Evolutionary conservation across 2,888 invertebrate genomes (phyloP), one percentile per base, ranked within the genome.

Genomic region (Palloptera scutellata): DNA sequence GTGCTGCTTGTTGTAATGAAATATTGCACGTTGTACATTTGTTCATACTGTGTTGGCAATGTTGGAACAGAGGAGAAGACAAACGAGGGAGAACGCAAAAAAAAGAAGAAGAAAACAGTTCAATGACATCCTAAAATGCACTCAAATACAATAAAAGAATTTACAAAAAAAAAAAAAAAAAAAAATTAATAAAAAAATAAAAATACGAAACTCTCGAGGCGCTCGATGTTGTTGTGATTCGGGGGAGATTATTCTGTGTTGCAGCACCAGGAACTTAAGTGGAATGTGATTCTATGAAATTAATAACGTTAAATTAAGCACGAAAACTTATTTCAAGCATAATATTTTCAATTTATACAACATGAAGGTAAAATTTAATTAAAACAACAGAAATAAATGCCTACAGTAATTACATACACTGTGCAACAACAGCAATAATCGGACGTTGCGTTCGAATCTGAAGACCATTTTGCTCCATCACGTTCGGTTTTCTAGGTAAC

Each of bases 281-380:
- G 30, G 12, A 57, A 40, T 40, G 40, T n/a, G 57, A 57, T 20
- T 40, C 30, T n/a, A 40, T 59, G 68, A 69, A 70, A 74, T 74
- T 74, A 74, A 74, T 74, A 71, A 74, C 74, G 70, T 71, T 71
- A 70, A 74, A 74, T 74, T 74, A 74, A 72, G 72, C 72, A 74
- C 71, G 74, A 71, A 74, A 70, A 69, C 70, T 71, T 71, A 71
- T 73, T 30, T 30, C 30, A 30, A 30, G 30, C 30, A 30, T 30
- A 30, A 30, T 30, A 30, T 30, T 30, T 30, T 30, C 30, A 30
- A 30, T 4, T 30, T 30, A 30, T 30, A 30, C 6, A 6, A n/a
- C n/a, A n/a, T n/a, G n/a, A n/a, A 30, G 30, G 30, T 30, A 30
- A 30, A 30, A 30, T 30, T 2, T 4, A 30, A 30, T 30, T 30